Evolutionary conservation across 2,113 vertebrate species (phyloP), one percentile per base, ranked within the genome.

Genomic region (Saccopteryx leptura): DNA sequence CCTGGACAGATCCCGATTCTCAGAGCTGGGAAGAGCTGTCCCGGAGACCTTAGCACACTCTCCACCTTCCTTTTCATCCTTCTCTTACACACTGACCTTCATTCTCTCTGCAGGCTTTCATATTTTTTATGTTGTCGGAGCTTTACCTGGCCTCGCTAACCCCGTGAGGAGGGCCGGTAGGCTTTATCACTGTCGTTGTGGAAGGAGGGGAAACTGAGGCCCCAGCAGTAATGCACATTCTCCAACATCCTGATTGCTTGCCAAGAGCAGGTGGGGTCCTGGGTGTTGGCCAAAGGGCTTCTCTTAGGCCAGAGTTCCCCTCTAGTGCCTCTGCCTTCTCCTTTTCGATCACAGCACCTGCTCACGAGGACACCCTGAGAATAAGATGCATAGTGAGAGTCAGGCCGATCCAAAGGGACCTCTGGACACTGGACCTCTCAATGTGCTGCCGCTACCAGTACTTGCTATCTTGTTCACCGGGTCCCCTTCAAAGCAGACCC

Each of bases 361-460:
- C 60, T 21, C 48, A 0, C 1, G 7, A 54, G 7, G 39, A 58
- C 4, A 0, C 0, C 15, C 2, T 13, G 31, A 52, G 68, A 88
- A n/a, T 4, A 17, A 13, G 63, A 19, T 28, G 17, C 1, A 1
- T 31, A 5, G 21, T 5, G 56, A 66, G 26, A 88, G 39, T 26
- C 11, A 2, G 75, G n/a, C 31, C 12, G 7, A 5, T 84, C 7
- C 18, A 14, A 8, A 60, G 50, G 2, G 33, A 6, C 39, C 19
- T 14, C 28, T 39, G 50, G 0, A 10, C 52, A 4, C 1, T 13
- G 26, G 1, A 24, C 21, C 19, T 39, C 79, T 68, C 31, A 1
- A 0, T 1, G 5, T 4, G 2, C 18, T 2, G 14, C 5, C 14
- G 0, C 28, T 5, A 2, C 5, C 48, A 10, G 33, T n/a, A 3